Evolutionary conservation across 2,888 invertebrate genomes (phyloP), one percentile per base, ranked within the genome.

Genomic region (Leptothorax acervorum): DNA sequence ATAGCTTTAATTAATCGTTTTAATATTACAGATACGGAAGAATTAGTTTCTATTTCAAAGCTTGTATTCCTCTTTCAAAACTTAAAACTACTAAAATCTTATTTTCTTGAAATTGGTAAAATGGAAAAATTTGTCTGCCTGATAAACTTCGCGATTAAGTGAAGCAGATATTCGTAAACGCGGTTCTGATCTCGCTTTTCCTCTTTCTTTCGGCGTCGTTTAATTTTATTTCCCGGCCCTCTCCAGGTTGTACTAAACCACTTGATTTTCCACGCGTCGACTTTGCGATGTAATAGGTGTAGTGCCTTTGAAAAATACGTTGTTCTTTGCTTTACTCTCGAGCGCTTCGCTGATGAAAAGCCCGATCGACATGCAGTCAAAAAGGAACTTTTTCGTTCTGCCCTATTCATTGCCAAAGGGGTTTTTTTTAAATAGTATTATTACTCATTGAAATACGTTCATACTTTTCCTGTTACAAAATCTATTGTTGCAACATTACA

Each of bases 241-340:
- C 31, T 31, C 5, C 9, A 55, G 39, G 35, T 28, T 48, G n/a
- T 55, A 66, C 42, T 78, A 66, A 55, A 76, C 65, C 76, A 76
- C 63, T 65, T 55, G 65, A 23, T 42, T 45, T 48, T 66, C 31
- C 45, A 78, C 68, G 42, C 31, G 31, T 39, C 55, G 55, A 45
- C 31, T 78, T 66, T 45, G 55, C 42, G 31, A 78, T 57, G 55
- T 78, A 66, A 78, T 78, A 65, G 51, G 12, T 76, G 39, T 65
- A 65, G 39, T 53, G 53, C 28, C 55, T 65, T 66, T 66, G 66
- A 66, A 78, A 66, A 78, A 78, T 68, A n/a, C 9, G 42, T 9
- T 31, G 68, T 57, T 57, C 66, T 66, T 78, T 66, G 55, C 55
- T 78, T 66, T 55, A 31, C 5, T 66, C 68, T 45, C 5, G 23